Evolutionary conservation across 2,888 invertebrate species (phyloP).

Genomic region (Nasonovia ribisnigri): DNA sequence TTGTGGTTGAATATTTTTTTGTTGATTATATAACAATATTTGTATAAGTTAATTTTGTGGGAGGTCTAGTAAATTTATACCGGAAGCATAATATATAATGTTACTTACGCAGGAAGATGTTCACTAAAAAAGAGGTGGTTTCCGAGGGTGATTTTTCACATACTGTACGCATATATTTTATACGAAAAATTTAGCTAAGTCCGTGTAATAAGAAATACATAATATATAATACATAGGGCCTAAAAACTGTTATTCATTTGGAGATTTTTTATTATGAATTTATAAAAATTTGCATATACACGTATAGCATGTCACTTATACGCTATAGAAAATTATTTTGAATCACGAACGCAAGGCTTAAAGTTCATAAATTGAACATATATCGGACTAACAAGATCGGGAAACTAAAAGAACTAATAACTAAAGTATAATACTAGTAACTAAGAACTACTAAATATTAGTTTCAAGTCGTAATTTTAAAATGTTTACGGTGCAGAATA

Average conservation of each 20-base stretch:
- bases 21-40: background rate
- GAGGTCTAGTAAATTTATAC: background rate
- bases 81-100: background rate
- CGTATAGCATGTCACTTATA: background rate
- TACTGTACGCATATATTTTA: background rate
- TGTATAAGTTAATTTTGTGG: background rate
- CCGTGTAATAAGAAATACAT: background rate
- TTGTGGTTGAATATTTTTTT: no score
- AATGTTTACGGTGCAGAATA: background rate
- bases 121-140: background rate
- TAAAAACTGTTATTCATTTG: background rate
- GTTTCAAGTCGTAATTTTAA: background rate
- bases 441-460: no score
- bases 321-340: background rate
- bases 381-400: background rate
- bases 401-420: no score
- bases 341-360: constrained; percentile 13
- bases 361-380: background rate
- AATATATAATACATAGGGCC: background rate
- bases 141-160: background rate
- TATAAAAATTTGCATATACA: background rate
- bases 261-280: constrained; percentile 22
- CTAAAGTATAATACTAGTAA: no score
- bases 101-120: background rate
- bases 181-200: background rate